Percentiles rank a stretch among this genome's conserved stretches.
Conservation (phyloP, 1,140 invertebrate species). For the Coelopa frigida region DNA sequence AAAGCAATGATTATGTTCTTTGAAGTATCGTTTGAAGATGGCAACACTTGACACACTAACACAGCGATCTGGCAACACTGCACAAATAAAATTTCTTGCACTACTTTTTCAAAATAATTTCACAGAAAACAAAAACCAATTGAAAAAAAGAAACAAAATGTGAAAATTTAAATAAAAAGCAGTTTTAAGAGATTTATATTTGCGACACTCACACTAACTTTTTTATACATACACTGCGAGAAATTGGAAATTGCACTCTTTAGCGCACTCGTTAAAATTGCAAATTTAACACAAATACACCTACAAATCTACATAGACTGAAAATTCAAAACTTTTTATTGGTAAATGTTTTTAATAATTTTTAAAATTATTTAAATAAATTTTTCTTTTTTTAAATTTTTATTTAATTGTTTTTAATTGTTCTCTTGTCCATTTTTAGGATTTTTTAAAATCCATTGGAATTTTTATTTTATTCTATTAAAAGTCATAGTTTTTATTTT, state of each 20-base stretch:
- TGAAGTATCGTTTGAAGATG: too few species aligned
- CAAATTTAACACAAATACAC: conserved; percentile 17
- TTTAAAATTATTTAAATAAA: not conserved
- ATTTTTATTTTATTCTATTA: not conserved
- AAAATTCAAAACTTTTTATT: too few species aligned
- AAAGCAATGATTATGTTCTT: too few species aligned
- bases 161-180: conserved; percentile 29
- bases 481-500: too few species aligned
- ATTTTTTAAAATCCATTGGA: not conserved
- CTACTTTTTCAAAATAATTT: conserved; percentile 29
- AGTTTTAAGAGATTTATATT: conserved; percentile 38
- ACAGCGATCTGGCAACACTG: too few species aligned
- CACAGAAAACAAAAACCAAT: conserved; percentile 4
- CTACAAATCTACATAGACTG: too few species aligned
- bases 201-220: conserved; percentile 18
- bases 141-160: too few species aligned
- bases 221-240: not conserved
- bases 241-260: conserved; percentile 37
- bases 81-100: conserved; percentile 41
- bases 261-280: conserved; percentile 45
- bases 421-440: not conserved
- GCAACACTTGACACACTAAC: too few species aligned
- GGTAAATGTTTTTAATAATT: too few species aligned
- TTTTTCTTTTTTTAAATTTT: not conserved
- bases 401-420: not conserved